Base-by-base conservation (phyloP, 2,888 invertebrate species). In the Limnephilus auricula region DNA sequence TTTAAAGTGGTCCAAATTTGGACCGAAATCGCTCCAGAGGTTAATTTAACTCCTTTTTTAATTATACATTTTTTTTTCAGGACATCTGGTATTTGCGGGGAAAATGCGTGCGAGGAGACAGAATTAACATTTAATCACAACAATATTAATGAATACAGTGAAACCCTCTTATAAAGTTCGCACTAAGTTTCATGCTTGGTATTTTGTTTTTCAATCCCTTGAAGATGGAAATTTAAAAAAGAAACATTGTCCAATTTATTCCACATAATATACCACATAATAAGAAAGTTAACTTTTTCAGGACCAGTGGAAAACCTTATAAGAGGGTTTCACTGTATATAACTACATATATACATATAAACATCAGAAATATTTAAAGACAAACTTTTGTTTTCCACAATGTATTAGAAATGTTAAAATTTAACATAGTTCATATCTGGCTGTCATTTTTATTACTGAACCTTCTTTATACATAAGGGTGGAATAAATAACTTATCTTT, bases 111-210 rank as follows among this genome's bases (percentile, higher is more conserved):
- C 65, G 87, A 34, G 91, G 91, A 37, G 83, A 90, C 5, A 45
- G 86, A 79, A 34, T 90, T 79, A 50, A 92, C 78, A 94, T 94
- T 90, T 94, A 94, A 79, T 94, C 94, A 94, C 32, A 78, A 18
- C 25, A 25, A 65, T 65, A 65, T 65, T 25, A 65, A 25, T 65
- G 25, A 65, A 65, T 65, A 9, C 18, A 65, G 15, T 45, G 13
- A 45, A 45, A 45, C 13, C 9, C 37, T 10, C 37, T 37, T 10
- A 37, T 37, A 37, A 37, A 4, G 37, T 37, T 37, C 10, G 37
- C 37, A 12, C 40, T 2, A 40, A 40, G 12, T 40, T 40, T 40
- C 10, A 40, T 10, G 10, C 12, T 40, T 40, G 12, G 0, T 12
- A 12, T 40, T 40, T 10, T 40, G 40, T 40, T 40, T 40, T 40